Conservation (phyloP, 2,113 vertebrate genomes). For the Aphelocoma coerulescens region DNA sequence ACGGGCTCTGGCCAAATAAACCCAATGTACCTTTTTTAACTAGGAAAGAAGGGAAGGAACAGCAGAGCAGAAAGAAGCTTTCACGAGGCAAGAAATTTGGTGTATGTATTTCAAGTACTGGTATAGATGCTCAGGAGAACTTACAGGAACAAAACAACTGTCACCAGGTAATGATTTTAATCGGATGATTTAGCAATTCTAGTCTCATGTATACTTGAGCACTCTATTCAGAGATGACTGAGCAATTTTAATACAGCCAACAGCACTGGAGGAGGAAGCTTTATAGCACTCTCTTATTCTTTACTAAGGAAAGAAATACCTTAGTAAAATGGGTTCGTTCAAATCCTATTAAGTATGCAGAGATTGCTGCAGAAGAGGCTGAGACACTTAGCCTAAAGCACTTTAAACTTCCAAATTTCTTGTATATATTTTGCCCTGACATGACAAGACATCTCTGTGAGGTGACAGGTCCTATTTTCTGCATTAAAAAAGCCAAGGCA, state of each 20-base stretch:
- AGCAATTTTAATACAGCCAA: not conserved
- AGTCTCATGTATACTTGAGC: not conserved
- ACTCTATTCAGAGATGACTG: not conserved
- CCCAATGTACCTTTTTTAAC: not conserved
- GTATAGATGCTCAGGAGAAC: not conserved
- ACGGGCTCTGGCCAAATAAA: not conserved
- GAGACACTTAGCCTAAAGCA: not conserved
- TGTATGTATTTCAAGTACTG: not conserved
- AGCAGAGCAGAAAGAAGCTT: not conserved
- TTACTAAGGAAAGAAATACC: not conserved
- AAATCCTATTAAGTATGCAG: not conserved
- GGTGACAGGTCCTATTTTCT: not conserved
- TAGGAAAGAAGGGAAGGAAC: not conserved
- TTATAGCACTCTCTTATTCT: not conserved
- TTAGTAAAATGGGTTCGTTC: not conserved
- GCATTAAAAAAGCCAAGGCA: not conserved
- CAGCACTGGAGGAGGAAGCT: not conserved
- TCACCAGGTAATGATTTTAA: not conserved
- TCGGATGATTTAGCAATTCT: not conserved
- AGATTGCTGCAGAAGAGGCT: not conserved
- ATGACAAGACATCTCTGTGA: not conserved
- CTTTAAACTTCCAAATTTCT: not conserved
- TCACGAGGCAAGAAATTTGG: not conserved
- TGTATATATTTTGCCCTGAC: not conserved
- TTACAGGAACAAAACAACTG: not conserved